Base-by-base conservation (phyloP, 2,113 vertebrate genomes). In the Ursus arctos region DNA sequence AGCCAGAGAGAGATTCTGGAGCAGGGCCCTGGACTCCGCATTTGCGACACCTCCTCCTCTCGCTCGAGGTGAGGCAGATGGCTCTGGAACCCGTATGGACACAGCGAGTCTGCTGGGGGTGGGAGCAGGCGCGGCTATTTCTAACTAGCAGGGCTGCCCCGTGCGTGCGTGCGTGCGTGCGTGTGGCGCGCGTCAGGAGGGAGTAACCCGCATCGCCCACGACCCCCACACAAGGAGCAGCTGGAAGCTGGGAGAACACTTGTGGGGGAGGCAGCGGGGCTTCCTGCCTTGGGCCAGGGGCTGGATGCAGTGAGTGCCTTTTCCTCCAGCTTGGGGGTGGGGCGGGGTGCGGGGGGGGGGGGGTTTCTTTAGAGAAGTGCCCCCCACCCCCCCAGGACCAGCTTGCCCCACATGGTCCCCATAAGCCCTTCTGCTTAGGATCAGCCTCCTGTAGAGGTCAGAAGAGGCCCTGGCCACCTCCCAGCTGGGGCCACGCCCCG, bases 111-210 rank as follows among this genome's bases (percentile, higher is more conserved):
- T 12, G 19, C 55, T 19, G 16, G 57, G 83, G 77, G 24, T 22
- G 51, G 79, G 24, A 79, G 40, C 79, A 71, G n/a, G 53, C 3
- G 0, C 4, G 2, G 22, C 43, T 65, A 1, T 43, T 28, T 79
- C 47, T 76, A 19, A 47, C n/a, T 6, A 1, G n/a, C 40, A 24
- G 81, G n/a, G 47, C 53, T 49, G 57, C 63, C 80, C 10, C 7
- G 21, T 11, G 40, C 61, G 22, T 0, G 36, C 36, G 36, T 0
- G 36, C 36, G 36, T 36, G 3, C 0, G 8, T 0, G 43, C 43
- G 43, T 43, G 3, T 0, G 8, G 69, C 31, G 31, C 14, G 0
- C 6, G 0, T 21, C 71, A 2, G 1, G 5, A 51, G 43, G 31
- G 57, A 40, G 26, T 57, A 31, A 57, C 5, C 28, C 36, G 33